phyloP scores from a whole-genome alignment of 2,888 invertebrate species.

The Aplocera efformata region DNA sequence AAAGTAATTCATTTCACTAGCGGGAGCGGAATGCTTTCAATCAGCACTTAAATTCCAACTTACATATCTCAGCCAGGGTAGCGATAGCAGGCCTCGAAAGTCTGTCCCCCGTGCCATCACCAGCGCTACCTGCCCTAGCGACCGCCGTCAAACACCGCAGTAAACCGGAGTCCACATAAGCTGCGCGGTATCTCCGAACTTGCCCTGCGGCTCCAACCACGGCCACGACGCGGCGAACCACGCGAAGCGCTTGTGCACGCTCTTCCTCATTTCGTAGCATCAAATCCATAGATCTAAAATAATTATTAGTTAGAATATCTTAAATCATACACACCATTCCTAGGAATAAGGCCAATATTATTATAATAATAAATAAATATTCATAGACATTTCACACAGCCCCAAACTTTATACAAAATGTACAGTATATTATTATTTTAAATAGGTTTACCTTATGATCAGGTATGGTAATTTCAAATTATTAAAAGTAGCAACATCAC shows the following conservation, averaged over 20 bases:
- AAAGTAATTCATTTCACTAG: too few species aligned
- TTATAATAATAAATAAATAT: too few species aligned
- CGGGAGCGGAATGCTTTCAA: too few species aligned
- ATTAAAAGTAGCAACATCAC: slow-evolving; percentile 89
- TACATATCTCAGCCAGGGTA: slow-evolving; percentile 92
- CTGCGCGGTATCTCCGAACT: slow-evolving; percentile 83
- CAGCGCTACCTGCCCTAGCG: slow-evolving; percentile 86
- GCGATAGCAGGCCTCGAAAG: slow-evolving; percentile 92
- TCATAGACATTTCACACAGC: too few species aligned
- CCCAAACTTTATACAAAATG: background rate
- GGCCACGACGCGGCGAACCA: slow-evolving; percentile 82
- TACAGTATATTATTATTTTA: background rate
- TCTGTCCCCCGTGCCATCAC: slow-evolving; percentile 87
- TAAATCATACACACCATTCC: background rate
- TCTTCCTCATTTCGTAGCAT: slow-evolving; percentile 95
- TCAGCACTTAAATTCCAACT: too few species aligned
- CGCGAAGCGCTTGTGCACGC: slow-evolving; percentile 93
- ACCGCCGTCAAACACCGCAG: slow-evolving; percentile 91
- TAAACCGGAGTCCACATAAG: slow-evolving; percentile 87
- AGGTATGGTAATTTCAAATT: slow-evolving; percentile 91
- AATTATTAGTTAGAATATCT: background rate
- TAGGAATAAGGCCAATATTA: background rate
- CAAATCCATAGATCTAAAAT: slow-evolving; percentile 90
- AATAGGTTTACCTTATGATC: slow-evolving; percentile 82
- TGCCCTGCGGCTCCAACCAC: slow-evolving; percentile 80